Conservation (phyloP, 30 jellyfish, hydroid and myxozoan genomes). For the Pelagia noctiluca region DNA sequence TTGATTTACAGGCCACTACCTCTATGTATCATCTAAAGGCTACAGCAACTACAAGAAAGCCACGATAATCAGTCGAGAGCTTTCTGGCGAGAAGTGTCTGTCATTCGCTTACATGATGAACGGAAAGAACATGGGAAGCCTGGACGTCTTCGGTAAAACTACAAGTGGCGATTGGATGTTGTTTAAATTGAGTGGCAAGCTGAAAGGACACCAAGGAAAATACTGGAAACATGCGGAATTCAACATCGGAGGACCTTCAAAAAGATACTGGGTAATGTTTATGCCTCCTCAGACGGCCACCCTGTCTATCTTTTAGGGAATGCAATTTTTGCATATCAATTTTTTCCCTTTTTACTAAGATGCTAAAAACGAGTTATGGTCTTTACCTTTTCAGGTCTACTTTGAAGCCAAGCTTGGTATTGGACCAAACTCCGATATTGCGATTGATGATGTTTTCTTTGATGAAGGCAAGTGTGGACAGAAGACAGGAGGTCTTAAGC, state of each 20-base stretch:
- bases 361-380: background rate
- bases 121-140: slow-evolving; percentile 71
- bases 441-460: slow-evolving; percentile 72
- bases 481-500: slow-evolving; percentile 24
- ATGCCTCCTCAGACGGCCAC: slow-evolving; percentile 1
- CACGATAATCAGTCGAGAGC: slow-evolving; percentile 38
- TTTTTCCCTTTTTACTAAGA: background rate
- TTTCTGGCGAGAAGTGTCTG: slow-evolving; percentile 67
- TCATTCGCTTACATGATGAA: slow-evolving; percentile 73
- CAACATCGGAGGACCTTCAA: slow-evolving; percentile 4
- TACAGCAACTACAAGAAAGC: slow-evolving; percentile 34
- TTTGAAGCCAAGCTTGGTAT: slow-evolving; percentile 62
- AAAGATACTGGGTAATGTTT: slow-evolving; percentile 15
- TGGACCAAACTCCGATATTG: slow-evolving; percentile 69
- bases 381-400: slow-evolving; percentile 39
- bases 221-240: slow-evolving; percentile 65
- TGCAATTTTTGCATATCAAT: background rate
- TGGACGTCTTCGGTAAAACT: slow-evolving; percentile 34
- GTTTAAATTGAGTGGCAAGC: slow-evolving; percentile 6
- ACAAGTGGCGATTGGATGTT: slow-evolving; percentile 18
- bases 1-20: slow-evolving; percentile 31
- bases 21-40: slow-evolving; percentile 32
- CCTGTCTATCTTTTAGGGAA: background rate
- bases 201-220: slow-evolving; percentile 82
- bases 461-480: slow-evolving; percentile 61